A percentile compares a stretch with the other conserved stretches of the same genome.
Conservation (phyloP, 1,140 invertebrate genomes). For the Aphelinus certus region DNA sequence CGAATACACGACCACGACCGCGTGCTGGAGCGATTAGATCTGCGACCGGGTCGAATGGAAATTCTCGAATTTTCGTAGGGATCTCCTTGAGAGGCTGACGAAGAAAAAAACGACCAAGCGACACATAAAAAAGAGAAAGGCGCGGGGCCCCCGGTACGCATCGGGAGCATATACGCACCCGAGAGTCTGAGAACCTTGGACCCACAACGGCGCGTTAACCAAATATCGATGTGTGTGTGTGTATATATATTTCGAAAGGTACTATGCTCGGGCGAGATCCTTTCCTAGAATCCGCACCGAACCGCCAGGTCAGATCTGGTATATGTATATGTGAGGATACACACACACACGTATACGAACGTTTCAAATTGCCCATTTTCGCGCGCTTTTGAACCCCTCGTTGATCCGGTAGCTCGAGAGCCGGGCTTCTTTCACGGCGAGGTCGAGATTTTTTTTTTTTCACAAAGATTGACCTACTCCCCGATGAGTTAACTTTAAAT, state of each 20-base stretch:
- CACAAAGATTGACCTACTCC: too few relatives aligned
- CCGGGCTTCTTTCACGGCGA: too few relatives aligned
- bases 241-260: slow-evolving; percentile 19
- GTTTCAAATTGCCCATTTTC: not conserved
- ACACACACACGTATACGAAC: not conserved
- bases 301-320: not conserved
- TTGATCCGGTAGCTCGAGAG: too few relatives aligned
- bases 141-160: not conserved
- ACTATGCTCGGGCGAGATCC: not conserved
- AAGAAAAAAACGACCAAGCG: not conserved
- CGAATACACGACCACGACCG: too few relatives aligned
- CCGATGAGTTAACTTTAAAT: too few relatives aligned
- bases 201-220: not conserved
- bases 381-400: not conserved
- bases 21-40: too few relatives aligned
- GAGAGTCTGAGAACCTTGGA: not conserved
- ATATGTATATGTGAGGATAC: not conserved
- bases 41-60: too few relatives aligned
- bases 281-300: slow-evolving; percentile 18
- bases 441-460: not conserved
- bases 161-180: too few relatives aligned
- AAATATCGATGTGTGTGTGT: not conserved
- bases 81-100: not conserved
- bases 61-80: not conserved
- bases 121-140: slow-evolving; percentile 1